phyloP scores from a whole-genome alignment of 2,113 vertebrate genomes.

The Microtus pennsylvanicus region DNA sequence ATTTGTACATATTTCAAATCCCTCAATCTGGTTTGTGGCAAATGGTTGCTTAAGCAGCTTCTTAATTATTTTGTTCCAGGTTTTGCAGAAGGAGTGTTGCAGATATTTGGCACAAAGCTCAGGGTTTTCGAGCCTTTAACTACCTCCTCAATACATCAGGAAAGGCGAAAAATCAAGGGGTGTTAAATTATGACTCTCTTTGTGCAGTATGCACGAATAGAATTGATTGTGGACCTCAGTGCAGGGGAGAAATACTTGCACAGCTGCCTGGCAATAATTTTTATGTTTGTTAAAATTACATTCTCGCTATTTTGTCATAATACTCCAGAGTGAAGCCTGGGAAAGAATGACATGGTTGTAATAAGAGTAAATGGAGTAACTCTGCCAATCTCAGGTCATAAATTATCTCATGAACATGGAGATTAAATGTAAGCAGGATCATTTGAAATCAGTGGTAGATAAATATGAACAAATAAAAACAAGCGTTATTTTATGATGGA shows the following conservation, averaged over 20 bases:
- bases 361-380: slow-evolving; percentile 76
- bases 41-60: slow-evolving; percentile 78
- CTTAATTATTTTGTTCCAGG: slow-evolving; percentile 76
- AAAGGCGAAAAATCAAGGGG: slow-evolving; percentile 48
- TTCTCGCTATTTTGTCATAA: slow-evolving; percentile 76
- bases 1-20: slow-evolving; percentile 82
- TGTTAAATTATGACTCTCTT: slow-evolving; percentile 73
- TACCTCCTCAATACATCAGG: slow-evolving; percentile 60
- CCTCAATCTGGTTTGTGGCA: slow-evolving; percentile 81
- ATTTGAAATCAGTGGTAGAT: slow-evolving; percentile 49
- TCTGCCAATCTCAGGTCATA: slow-evolving; percentile 57
- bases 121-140: slow-evolving; percentile 61
- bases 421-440: slow-evolving; percentile 62
- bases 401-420: slow-evolving; percentile 79
- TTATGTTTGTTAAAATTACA: slow-evolving; percentile 79
- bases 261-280: slow-evolving; percentile 76
- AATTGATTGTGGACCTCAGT: slow-evolving; percentile 70
- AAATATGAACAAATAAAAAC: slow-evolving; percentile 69
- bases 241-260: slow-evolving; percentile 74
- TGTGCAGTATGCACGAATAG: slow-evolving; percentile 57
- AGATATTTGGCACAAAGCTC: slow-evolving; percentile 69
- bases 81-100: slow-evolving; percentile 71
- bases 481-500: slow-evolving; percentile 31
- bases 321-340: slow-evolving; percentile 78
- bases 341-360: slow-evolving; percentile 78